Conservation (phyloP, 2,113 vertebrate genomes). For the Phasianus colchicus region DNA sequence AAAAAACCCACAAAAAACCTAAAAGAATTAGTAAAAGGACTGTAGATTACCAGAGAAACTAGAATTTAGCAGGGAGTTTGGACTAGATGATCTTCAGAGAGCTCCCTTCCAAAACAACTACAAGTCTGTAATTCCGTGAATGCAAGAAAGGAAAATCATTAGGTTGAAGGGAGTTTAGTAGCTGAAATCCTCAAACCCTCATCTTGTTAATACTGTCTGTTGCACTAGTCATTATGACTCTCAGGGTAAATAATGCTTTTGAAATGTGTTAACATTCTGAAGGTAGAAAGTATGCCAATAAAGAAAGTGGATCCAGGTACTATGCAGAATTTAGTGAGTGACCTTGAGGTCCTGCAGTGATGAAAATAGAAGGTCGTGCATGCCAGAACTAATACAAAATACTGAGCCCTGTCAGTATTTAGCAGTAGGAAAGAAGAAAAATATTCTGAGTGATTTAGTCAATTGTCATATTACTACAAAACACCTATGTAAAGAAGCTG, state of each 20-base stretch:
- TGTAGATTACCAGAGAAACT: background rate
- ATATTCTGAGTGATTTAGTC: fast-evolving
- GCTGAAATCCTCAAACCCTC: background rate
- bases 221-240: background rate
- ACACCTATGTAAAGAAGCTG: background rate
- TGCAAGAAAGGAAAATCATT: background rate
- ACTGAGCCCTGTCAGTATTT: background rate
- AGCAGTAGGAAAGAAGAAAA: background rate
- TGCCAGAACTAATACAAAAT: background rate
- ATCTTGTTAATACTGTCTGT: background rate
- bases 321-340: background rate
- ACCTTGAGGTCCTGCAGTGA: background rate
- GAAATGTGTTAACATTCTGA: background rate
- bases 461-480: background rate
- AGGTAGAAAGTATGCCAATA: background rate
- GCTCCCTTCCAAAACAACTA: no score
- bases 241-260: background rate
- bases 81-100: no score
- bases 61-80: background rate
- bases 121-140: no score
- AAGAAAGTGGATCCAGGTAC: background rate
- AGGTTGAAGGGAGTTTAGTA: background rate
- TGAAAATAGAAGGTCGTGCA: background rate
- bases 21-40: background rate
- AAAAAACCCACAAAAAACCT: background rate